Evolutionary conservation across 2,797 vertebrate species (phyloP).

Genomic region (Mareca strepera): DNA sequence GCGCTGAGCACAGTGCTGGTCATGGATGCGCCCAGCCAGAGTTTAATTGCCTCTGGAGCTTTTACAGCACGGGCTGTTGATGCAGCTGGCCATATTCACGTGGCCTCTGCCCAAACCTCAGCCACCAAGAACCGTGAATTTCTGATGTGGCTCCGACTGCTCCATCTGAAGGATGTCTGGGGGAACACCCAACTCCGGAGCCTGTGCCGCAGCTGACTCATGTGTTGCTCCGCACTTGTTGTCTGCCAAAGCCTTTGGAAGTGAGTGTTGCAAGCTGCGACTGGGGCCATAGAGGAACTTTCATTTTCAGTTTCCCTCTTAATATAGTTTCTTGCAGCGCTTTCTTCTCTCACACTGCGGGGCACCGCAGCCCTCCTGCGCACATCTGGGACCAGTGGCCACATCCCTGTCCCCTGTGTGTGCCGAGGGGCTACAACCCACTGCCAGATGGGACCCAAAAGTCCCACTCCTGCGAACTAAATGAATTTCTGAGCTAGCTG

Average conservation of each 20-base stretch:
- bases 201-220: not conserved
- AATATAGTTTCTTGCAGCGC: not conserved
- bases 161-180: not conserved
- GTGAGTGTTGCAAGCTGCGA: not conserved
- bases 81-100: not conserved
- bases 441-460: not conserved
- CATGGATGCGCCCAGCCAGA: rapidly evolving
- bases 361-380: rapidly evolving
- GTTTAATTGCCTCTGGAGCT: not conserved
- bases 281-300: not conserved
- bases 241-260: not conserved
- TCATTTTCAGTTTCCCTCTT: slow-evolving; percentile 39
- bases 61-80: rapidly evolving
- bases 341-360: not conserved
- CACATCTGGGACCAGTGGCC: not conserved
- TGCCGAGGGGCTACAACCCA: rapidly evolving
- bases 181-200: rapidly evolving
- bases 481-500: rapidly evolving
- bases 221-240: not conserved
- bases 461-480: not conserved
- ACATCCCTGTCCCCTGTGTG: rapidly evolving
- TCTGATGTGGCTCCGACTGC: not conserved
- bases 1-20: not conserved
- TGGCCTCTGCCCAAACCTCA: not conserved
- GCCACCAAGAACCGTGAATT: rapidly evolving